Percentiles rank a stretch among this genome's conserved stretches.
phyloP scores from a whole-genome alignment of 2,797 vertebrate genomes.

The Myotis daubentonii region DNA sequence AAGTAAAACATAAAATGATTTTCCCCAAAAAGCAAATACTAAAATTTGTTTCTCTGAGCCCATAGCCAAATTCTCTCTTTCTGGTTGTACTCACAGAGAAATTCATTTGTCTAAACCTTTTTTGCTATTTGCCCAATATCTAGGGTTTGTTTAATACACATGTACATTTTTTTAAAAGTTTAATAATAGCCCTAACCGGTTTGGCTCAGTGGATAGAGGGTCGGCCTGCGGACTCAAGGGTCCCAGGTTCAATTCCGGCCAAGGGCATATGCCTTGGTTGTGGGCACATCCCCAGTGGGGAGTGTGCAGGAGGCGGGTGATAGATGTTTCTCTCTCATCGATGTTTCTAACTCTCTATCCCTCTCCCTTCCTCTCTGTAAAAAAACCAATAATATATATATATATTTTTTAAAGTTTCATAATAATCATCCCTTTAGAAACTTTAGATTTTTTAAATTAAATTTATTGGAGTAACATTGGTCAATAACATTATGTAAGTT shows the following conservation, averaged over 20 bases:
- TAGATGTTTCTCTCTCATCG: too few relatives aligned
- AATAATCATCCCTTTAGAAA: not conserved
- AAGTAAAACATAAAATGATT: slow-evolving; percentile 52
- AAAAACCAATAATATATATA: too few relatives aligned
- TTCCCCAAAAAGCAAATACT: not conserved
- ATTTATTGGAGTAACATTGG: not conserved
- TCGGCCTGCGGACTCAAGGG: too few relatives aligned
- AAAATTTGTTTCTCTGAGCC: not conserved
- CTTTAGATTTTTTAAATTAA: not conserved
- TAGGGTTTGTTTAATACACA: slow-evolving; percentile 2
- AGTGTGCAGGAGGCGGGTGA: too few relatives aligned
- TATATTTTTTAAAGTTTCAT: not conserved
- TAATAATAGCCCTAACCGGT: not conserved
- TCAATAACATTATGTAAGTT: not conserved
- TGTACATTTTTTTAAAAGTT: not conserved
- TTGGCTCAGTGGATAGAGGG: too few relatives aligned
- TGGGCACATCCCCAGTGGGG: too few relatives aligned
- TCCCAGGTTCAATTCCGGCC: too few relatives aligned
- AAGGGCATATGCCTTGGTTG: too few relatives aligned
- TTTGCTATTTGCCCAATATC: not conserved
- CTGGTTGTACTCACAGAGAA: slow-evolving; percentile 22
- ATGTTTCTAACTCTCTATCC: too few relatives aligned
- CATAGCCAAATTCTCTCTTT: slow-evolving; percentile 6
- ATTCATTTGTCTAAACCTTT: not conserved
- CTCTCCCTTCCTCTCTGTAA: too few relatives aligned